Percentiles rank a stretch among this genome's conserved stretches.
phyloP scores from a whole-genome alignment of 1,140 invertebrate genomes.

The Mercenaria mercenaria region DNA sequence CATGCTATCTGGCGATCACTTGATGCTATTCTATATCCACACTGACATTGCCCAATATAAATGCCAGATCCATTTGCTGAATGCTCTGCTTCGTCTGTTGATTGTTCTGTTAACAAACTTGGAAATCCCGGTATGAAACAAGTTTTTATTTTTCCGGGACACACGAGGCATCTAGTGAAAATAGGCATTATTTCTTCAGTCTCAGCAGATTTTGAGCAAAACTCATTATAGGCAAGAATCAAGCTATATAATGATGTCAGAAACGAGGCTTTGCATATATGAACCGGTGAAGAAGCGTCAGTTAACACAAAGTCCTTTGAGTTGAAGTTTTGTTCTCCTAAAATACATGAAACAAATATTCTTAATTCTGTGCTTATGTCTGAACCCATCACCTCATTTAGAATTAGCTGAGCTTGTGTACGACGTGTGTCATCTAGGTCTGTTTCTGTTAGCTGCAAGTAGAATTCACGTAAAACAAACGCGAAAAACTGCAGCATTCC shows the following conservation, averaged over 20 bases:
- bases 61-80: not conserved
- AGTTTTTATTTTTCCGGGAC: not conserved
- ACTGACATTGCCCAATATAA: not conserved
- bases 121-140: conserved; percentile 6
- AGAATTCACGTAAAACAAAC: conserved; percentile 1
- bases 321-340: not conserved
- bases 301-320: not conserved
- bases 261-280: not conserved
- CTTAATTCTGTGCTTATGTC: not conserved
- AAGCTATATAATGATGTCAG: not conserved
- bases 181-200: not conserved
- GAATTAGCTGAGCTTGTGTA: not conserved
- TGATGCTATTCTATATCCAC: not conserved
- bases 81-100: not conserved
- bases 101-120: not conserved
- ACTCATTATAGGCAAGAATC: not conserved
- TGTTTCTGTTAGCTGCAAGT: not conserved
- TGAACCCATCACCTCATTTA: not conserved
- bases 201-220: not conserved
- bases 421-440: not conserved
- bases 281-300: not conserved
- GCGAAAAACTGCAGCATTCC: not conserved
- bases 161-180: not conserved
- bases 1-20: too few species aligned
- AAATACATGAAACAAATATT: not conserved